phyloP scores from a whole-genome alignment of 1,140 invertebrate species.

The Samia ricini region DNA sequence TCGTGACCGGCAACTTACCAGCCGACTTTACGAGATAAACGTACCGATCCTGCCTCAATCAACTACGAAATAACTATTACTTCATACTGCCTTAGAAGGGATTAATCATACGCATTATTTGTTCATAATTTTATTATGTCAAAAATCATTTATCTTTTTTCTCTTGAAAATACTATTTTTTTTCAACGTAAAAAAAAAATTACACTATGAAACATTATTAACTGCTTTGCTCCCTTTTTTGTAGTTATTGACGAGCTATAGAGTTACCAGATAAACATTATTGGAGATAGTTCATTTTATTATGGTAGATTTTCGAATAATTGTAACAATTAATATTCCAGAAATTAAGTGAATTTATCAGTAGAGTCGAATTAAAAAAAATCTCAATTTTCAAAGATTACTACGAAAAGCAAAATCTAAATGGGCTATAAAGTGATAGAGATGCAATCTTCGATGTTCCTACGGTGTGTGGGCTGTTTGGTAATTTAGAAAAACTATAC shows the following conservation, averaged over 20 bases:
- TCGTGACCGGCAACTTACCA: slow-evolving; percentile 23
- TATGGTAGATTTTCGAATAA: too few relatives aligned
- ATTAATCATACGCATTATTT: neutral
- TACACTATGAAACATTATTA: too few relatives aligned
- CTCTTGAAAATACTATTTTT: too few relatives aligned
- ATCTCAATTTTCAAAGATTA: slow-evolving; percentile 7
- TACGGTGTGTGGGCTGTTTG: neutral
- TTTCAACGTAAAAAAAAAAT: too few relatives aligned
- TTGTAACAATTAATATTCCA: neutral
- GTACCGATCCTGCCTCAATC: neutral
- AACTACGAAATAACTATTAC: neutral
- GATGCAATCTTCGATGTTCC: slow-evolving; percentile 10
- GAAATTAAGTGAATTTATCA: neutral
- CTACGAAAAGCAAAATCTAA: neutral
- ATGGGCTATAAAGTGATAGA: neutral
- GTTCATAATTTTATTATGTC: too few relatives aligned
- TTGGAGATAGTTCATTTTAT: too few relatives aligned
- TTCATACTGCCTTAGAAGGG: neutral
- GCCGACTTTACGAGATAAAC: slow-evolving; percentile 8
- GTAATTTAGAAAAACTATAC: neutral
- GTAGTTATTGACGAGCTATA: too few relatives aligned
- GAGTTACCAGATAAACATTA: too few relatives aligned
- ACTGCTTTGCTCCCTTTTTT: too few relatives aligned
- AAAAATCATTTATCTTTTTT: too few relatives aligned
- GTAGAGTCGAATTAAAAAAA: neutral